Base-by-base conservation (phyloP, 2,113 vertebrate species). In the Ammodytes dubius region DNA sequence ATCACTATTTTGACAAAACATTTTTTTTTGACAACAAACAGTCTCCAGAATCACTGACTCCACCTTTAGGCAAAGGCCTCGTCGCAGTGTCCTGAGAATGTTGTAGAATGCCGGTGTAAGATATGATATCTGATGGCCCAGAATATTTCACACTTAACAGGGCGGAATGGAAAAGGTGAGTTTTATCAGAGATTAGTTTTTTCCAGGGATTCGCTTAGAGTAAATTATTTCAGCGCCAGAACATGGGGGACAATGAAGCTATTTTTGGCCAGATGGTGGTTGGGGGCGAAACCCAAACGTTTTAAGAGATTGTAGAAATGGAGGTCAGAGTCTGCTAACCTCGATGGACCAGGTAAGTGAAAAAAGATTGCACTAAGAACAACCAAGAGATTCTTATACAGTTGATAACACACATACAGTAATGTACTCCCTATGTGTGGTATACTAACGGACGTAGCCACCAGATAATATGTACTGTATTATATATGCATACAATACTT, bases 131-230 rank as follows among this genome's bases (percentile, higher is more conserved):
- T 8, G 74, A 84, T 86, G 27, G 70, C 17, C 46, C 12, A 1
- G n/a, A 46, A 40, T 77, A 6, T 86, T 78, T 82, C 71, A 43
- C 42, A 72, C 40, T 17, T 65, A 60, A 76, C 78, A 37, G 67
- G 76, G 12, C 35, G 6, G 70, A 47, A 46, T 69, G 70, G 76
- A 35, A 54, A 79, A 53, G 50, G 70, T 69, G 59, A 59, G 66
- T 72, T 80, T 27, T 84, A 87, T 87, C 82, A n/a, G 67, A 77
- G 87, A 86, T 88, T 49, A 80, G 81, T 52, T 76, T 56, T 12
- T 27, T 27, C 19, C 78, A 2, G 2, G 59, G 49, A 70, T 79
- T 73, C 69, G n/a, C 43, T 5, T 65, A 77, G 58, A 74, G 79
- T 53, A 76, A 85, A 85, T 85, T n/a, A 86, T 81, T 56, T 72